Evolutionary conservation across 2,113 vertebrate species (phyloP).

Genomic region (Catharus fuscescens): DNA sequence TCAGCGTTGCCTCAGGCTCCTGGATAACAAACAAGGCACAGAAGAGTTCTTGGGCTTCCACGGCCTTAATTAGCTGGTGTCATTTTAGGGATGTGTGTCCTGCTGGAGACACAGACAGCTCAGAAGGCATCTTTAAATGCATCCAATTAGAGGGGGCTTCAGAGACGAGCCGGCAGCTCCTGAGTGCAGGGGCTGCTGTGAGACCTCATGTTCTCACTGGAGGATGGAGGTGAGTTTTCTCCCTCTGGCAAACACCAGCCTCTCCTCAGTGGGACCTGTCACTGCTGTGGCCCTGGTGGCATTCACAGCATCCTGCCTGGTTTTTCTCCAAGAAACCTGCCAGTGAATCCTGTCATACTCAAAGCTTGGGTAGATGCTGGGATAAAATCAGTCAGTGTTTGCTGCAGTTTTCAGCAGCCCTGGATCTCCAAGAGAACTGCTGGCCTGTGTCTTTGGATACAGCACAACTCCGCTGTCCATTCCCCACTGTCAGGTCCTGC

Average conservation of each 20-base stretch:
- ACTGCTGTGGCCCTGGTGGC: not conserved
- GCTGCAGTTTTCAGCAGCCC: not conserved
- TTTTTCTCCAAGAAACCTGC: not conserved
- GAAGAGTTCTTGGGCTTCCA: conserved; percentile 60
- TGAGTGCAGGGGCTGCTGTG: not conserved
- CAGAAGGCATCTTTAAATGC: conserved; percentile 23
- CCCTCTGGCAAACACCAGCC: not conserved
- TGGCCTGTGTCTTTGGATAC: not conserved
- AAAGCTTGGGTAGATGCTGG: not conserved
- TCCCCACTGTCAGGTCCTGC: not conserved
- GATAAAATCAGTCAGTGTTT: not conserved
- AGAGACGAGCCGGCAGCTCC: not conserved
- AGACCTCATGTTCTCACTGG: not conserved
- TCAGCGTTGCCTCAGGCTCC: conserved; percentile 61
- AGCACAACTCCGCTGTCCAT: not conserved
- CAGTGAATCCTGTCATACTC: fast-evolving
- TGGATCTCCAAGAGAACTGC: not conserved
- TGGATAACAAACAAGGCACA: conserved; percentile 62
- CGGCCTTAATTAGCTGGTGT: conserved; percentile 60
- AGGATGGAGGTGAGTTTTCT: not conserved
- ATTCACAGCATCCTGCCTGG: fast-evolving
- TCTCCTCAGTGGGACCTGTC: not conserved
- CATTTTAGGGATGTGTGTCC: conserved; percentile 42
- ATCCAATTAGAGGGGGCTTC: conserved; percentile 35
- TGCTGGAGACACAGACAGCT: conserved; percentile 30